Conservation (phyloP, 2,888 invertebrate genomes). For the Drosophila emarginata region DNA sequence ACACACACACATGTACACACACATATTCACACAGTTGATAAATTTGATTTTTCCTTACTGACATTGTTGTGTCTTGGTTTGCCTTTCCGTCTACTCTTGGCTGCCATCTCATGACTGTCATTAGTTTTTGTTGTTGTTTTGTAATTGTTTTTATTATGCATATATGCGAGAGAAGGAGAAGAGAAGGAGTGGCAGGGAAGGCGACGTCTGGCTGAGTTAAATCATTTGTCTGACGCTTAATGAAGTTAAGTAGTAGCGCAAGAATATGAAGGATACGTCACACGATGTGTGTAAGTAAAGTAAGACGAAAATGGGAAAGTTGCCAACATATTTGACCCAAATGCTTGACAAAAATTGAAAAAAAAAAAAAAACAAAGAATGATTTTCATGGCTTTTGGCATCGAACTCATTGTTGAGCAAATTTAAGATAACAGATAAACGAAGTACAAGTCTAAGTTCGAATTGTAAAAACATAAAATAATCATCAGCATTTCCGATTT, state of each 20-base stretch:
- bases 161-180: slow-evolving; percentile 8
- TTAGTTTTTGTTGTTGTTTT: slow-evolving; percentile 49
- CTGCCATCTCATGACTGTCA: slow-evolving; percentile 36
- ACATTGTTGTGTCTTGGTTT: slow-evolving; percentile 24
- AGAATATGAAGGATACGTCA: slow-evolving; percentile 24
- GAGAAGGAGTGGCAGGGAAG: not conserved
- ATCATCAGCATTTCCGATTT: not conserved
- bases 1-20: slow-evolving; percentile 20
- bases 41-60: slow-evolving; percentile 67
- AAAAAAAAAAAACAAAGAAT: too few species aligned
- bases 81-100: slow-evolving; percentile 10
- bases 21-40: slow-evolving; percentile 55
- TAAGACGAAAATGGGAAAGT: slow-evolving; percentile 4
- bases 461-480: not conserved
- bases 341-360: slow-evolving; percentile 38
- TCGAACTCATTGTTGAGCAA: not conserved
- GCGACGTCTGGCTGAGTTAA: slow-evolving; percentile 30
- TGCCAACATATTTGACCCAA: slow-evolving; percentile 18
- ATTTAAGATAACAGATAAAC: not conserved
- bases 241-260: slow-evolving; percentile 46
- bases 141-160: slow-evolving; percentile 60
- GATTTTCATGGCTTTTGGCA: slow-evolving; percentile 28
- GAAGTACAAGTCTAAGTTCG: not conserved
- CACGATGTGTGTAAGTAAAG: slow-evolving; percentile 13
- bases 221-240: slow-evolving; percentile 52